A percentile compares a stretch with the other conserved stretches of the same genome.
Evolutionary conservation across 1,140 invertebrate species (phyloP).

Genomic region (Ooceraea biroi): DNA sequence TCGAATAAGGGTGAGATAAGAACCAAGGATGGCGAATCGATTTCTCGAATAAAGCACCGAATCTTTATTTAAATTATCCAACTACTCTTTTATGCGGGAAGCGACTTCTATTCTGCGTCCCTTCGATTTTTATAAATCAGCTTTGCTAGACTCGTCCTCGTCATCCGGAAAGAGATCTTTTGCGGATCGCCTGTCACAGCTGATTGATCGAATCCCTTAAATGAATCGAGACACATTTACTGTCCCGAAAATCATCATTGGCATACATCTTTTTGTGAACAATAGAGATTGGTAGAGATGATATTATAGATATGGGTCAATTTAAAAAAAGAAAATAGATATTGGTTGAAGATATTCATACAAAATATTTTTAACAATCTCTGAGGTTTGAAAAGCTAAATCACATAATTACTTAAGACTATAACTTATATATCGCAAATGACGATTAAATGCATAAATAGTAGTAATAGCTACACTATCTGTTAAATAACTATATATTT

Average conservation of each 20-base stretch:
- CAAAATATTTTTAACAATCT: background rate
- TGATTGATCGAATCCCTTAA: background rate
- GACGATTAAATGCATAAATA: too few species aligned
- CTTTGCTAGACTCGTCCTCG: background rate
- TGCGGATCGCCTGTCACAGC: background rate
- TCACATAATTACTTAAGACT: background rate
- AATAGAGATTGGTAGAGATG: background rate
- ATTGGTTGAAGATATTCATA: background rate
- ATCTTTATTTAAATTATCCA: conserved; percentile 53
- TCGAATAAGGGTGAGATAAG: conserved; percentile 3
- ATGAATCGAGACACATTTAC: background rate
- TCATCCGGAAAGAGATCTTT: background rate
- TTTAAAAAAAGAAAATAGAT: background rate
- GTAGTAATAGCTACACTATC: background rate
- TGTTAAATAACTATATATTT: background rate
- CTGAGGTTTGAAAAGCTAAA: background rate
- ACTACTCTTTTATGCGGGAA: background rate
- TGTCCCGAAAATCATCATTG: background rate
- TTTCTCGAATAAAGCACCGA: conserved; percentile 5
- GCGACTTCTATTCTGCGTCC: background rate
- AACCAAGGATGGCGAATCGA: conserved; percentile 12
- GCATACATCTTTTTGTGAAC: background rate
- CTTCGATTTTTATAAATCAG: background rate
- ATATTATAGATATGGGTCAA: too few species aligned
- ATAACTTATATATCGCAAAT: background rate